A percentile compares a stretch with the other conserved stretches of the same genome.
Conservation (phyloP, 2,797 vertebrate genomes). For the Balearica regulorum region DNA sequence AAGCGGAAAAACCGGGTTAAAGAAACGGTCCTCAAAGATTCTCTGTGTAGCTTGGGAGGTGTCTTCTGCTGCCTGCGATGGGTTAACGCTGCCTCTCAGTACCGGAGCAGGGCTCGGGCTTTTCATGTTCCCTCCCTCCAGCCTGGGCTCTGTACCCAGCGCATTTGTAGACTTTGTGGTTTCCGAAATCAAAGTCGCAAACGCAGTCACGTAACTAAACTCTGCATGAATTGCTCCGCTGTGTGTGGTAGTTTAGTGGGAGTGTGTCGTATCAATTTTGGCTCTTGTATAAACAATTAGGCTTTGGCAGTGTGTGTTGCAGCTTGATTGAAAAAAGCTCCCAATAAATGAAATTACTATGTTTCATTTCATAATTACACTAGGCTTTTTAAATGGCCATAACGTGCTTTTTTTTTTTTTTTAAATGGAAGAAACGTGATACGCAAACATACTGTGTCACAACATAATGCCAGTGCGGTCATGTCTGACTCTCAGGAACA, state of each 20-base stretch:
- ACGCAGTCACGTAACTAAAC: not conserved
- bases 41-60: not conserved
- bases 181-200: not conserved
- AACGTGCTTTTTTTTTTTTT: not conserved
- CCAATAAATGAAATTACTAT: not conserved
- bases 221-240: not conserved
- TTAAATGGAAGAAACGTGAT: not conserved
- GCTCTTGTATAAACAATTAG: not conserved
- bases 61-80: not conserved
- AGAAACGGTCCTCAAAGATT: not conserved
- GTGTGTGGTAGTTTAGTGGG: not conserved
- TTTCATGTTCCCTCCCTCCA: not conserved
- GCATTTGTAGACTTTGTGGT: not conserved
- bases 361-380: slow-evolving; percentile 6
- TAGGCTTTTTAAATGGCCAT: not conserved
- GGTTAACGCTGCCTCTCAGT: not conserved
- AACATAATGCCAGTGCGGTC: not conserved
- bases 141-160: not conserved
- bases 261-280: not conserved
- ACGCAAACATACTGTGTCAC: not conserved
- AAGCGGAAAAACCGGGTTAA: not conserved
- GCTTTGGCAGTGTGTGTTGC: not conserved
- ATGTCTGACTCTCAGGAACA: not conserved
- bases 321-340: slow-evolving; percentile 30
- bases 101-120: not conserved